Evolutionary conservation across 2,113 vertebrate species (phyloP).

Genomic region (Mus pahari): DNA sequence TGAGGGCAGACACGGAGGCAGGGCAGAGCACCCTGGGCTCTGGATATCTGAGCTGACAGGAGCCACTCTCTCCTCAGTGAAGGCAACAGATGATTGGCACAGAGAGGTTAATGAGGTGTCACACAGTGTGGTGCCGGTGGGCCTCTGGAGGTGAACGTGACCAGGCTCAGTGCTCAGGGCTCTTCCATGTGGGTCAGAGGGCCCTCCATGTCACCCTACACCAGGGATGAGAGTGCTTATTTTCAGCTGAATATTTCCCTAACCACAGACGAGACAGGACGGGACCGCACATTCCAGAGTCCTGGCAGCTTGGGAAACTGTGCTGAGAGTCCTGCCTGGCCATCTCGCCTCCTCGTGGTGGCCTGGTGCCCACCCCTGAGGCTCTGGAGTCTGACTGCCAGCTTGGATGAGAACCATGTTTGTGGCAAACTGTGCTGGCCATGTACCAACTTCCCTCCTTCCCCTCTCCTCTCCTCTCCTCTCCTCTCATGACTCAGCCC

Average conservation of each 20-base stretch:
- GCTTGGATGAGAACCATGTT: neutral
- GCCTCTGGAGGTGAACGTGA: neutral
- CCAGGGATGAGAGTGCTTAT: slow-evolving; percentile 67
- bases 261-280: slow-evolving; percentile 67
- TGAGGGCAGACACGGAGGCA: neutral
- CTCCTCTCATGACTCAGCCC: neutral
- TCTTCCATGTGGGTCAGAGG: neutral
- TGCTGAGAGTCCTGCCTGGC: neutral
- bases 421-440: neutral
- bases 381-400: slow-evolving; percentile 53
- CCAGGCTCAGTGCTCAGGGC: neutral
- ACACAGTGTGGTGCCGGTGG: neutral
- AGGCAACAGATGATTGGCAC: neutral
- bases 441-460: neutral
- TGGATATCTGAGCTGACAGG: neutral
- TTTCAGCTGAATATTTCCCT: slow-evolving; percentile 67
- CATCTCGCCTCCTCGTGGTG: slow-evolving; percentile 33
- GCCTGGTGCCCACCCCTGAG: slow-evolving; percentile 30
- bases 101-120: neutral
- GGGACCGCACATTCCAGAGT: slow-evolving; percentile 62
- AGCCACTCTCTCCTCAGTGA: neutral
- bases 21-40: neutral
- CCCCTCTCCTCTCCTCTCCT: fast-evolving
- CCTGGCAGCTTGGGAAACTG: slow-evolving; percentile 52
- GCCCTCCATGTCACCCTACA: neutral